A percentile compares a stretch with the other conserved stretches of the same genome.
phyloP scores from a whole-genome alignment of 1,140 invertebrate species.

The Battus philenor region DNA sequence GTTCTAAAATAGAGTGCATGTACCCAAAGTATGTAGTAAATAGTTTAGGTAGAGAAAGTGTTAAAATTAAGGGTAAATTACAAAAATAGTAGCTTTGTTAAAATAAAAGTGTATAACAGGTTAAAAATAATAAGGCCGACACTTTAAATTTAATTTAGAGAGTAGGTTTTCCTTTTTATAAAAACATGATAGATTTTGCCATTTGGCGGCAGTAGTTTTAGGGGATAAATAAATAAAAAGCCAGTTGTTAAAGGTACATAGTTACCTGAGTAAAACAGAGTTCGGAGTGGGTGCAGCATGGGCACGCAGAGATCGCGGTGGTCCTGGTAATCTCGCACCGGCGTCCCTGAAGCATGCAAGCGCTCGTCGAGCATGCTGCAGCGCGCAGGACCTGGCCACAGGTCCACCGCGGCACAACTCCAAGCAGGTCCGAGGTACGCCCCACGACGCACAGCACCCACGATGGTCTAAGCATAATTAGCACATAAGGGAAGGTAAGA shows the following conservation, averaged over 20 bases:
- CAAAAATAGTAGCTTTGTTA: no score
- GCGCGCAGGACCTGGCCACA: conserved; percentile 79
- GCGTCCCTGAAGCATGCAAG: conserved; percentile 88
- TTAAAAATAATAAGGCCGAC: no score
- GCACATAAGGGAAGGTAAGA: no score
- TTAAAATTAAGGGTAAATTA: no score
- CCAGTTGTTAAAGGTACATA: neutral
- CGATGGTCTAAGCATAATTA: conserved; percentile 82
- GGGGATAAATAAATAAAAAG: neutral
- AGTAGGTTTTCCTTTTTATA: no score
- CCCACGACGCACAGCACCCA: conserved; percentile 84
- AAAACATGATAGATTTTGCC: neutral
- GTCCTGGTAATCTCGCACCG: conserved; percentile 84
- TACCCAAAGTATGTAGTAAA: no score
- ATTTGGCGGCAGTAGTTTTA: neutral
- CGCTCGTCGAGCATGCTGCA: conserved; percentile 84
- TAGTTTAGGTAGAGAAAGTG: no score
- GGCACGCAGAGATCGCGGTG: conserved; percentile 82
- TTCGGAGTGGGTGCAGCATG: conserved; percentile 78
- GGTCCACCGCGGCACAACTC: conserved; percentile 81
- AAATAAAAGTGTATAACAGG: no score
- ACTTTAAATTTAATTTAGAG: no score
- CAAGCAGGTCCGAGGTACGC: conserved; percentile 84
- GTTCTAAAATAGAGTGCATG: no score
- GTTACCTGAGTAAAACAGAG: conserved; percentile 76